Conservation (phyloP, 2,888 invertebrate genomes). For the Flabesymbios commensalis region DNA sequence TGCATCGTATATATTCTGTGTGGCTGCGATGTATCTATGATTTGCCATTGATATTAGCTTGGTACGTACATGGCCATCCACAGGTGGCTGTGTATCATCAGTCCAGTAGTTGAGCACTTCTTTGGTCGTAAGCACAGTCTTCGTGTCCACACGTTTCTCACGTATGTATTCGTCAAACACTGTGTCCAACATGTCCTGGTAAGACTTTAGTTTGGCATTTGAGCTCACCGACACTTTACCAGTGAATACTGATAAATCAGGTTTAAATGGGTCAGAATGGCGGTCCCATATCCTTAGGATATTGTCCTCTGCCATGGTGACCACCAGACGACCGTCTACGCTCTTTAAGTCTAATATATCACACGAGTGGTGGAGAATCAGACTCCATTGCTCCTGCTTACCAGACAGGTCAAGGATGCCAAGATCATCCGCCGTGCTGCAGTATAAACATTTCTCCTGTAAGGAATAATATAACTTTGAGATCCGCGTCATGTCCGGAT, state of each 20-base stretch:
- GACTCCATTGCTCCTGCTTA: background rate
- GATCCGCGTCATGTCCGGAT: too few species aligned
- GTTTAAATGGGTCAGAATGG: conserved; percentile 20
- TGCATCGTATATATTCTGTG: conserved; percentile 8
- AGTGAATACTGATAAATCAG: conserved; percentile 26
- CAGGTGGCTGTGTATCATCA: background rate
- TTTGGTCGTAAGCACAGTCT: conserved; percentile 12
- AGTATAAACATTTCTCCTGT: conserved; percentile 1
- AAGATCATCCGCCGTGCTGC: background rate
- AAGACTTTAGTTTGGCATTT: background rate
- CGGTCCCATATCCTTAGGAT: conserved; percentile 44
- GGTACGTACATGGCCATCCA: conserved; percentile 1
- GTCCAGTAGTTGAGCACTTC: conserved; percentile 29
- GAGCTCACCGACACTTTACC: conserved; percentile 27
- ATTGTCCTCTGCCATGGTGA: conserved; percentile 41
- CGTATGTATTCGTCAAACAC: conserved; percentile 8
- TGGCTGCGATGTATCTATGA: conserved; percentile 12
- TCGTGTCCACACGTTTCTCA: background rate
- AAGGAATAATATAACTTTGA: background rate
- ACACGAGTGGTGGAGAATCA: conserved; percentile 21
- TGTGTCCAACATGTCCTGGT: conserved; percentile 6
- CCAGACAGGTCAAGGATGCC: conserved; percentile 4
- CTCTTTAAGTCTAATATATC: conserved; percentile 13
- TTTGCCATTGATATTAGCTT: conserved; percentile 7
- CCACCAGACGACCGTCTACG: conserved; percentile 14